Evolutionary conservation across 2,888 invertebrate genomes (phyloP), one percentile per base, ranked within the genome.

Genomic region (Nymphalis c-album): DNA sequence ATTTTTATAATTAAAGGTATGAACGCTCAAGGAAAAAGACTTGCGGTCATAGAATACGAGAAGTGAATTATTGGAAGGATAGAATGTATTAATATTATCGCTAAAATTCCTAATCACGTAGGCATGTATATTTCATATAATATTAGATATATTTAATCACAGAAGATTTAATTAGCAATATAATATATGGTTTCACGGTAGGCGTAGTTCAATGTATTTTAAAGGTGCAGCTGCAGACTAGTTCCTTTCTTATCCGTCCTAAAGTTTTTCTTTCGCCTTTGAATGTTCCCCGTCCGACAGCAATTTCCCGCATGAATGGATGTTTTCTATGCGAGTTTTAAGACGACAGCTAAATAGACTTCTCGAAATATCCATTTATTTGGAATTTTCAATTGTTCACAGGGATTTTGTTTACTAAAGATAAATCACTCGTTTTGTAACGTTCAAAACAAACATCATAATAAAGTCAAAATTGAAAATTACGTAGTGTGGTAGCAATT

Each of bases 181-280:
- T 40, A 40, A 13, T 40, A 40, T 40, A 13, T 40, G 40, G 4
- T 40, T 40, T 40, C 40, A 4, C 40, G 13, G 40, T 40, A 40
- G 40, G 40, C 40, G 40, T 40, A 40, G 48, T 18, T 40, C 35
- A 57, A 55, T 60, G 35, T 48, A 46, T 66, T 61, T 22, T 58
- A 17, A 65, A 55, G 55, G 53, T 51, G 55, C 22, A 22, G 22
- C 22, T 22, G 22, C 22, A 22, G 22, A 22, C 2, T 45, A 59
- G 59, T 22, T 50, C 45, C 60, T 31, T 45, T 64, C 59, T 64
- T 67, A 51, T 50, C 46, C 63, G 26, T 51, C 64, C 6, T 64
- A 69, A 70, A 71, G 55, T 69, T 64, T 69, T 66, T 59, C 67
- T 69, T 60, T 57, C 51, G 50, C 59, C 61, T 68, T 60, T 66